Base-by-base conservation (phyloP, 2,888 invertebrate species). In the Meliscaeva auricollis region DNA sequence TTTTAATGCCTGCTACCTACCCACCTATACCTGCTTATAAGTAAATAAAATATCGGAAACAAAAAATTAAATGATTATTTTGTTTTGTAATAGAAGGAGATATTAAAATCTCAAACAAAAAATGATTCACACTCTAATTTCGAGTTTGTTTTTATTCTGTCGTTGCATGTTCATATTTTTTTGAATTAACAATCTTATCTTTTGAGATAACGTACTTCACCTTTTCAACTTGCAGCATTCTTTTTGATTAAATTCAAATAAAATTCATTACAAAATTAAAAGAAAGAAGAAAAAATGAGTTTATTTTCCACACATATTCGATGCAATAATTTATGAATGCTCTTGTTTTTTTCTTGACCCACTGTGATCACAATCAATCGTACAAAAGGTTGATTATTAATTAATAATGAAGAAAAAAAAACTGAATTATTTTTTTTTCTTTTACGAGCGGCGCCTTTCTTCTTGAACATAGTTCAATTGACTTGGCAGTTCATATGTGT, bases 361-460 rank as follows among this genome's bases (percentile, higher is more conserved):
- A 82, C 35, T 77, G 44, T 26, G 48, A 60, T 62, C 62, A 38
- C 56, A 66, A 66, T 66, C 62, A 52, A 38, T 38, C 9, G 60
- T 20, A 44, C 66, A 77, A 35, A 68, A 60, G 82, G 82, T 82
- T 82, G 73, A 83, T 79, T 83, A 74, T 69, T 78, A 74, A 79
- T 83, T 79, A 83, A 79, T 83, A 56, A 41, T 35, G 48, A 56
- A 72, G 41, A 22, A 32, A 44, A 11, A 3, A n/a, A 64, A 13
- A 26, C 3, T 22, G 2, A 38, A 38, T 9, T 13, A 46, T 13
- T n/a, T n/a, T n/a, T n/a, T n/a, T n/a, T n/a, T n/a, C n/a, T n/a
- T n/a, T n/a, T n/a, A n/a, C 44, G 38, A 41, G 66, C 81, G 78
- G 77, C 52, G 46, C 35, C 69, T 74, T 78, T 74, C 48, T 78